A percentile compares a stretch with the other conserved stretches of the same genome.
Conservation (phyloP, 2,797 vertebrate genomes). For the Chiloscyllium punctatum region DNA sequence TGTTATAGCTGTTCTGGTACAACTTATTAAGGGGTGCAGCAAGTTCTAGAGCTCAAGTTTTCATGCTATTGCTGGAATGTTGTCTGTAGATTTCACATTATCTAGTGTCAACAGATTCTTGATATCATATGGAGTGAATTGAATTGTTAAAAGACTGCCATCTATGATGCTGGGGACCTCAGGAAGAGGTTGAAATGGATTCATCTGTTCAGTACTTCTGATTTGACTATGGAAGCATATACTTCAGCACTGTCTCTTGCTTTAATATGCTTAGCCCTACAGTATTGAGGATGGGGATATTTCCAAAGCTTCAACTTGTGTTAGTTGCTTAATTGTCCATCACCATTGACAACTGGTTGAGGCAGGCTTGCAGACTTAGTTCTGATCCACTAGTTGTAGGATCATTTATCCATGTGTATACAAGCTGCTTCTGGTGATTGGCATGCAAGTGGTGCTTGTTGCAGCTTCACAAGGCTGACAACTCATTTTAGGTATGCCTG, state of each 20-base stretch:
- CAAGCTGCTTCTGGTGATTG: neutral
- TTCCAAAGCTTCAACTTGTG: neutral
- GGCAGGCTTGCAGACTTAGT: neutral
- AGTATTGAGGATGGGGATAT: neutral
- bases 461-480: neutral
- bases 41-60: too few species aligned
- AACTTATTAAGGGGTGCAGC: too few species aligned
- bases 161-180: too few species aligned
- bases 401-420: neutral
- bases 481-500: neutral
- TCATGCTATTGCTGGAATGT: too few species aligned
- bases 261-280: neutral
- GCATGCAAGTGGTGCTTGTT: neutral
- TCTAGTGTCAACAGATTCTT: too few species aligned
- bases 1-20: too few species aligned
- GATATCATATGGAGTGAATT: too few species aligned
- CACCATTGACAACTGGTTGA: neutral
- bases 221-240: neutral
- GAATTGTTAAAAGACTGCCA: too few species aligned
- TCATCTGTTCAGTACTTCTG: too few species aligned
- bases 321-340: neutral
- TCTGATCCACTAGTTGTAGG: neutral
- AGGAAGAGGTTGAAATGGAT: too few species aligned
- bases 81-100: too few species aligned
- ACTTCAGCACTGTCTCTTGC: neutral